Evolutionary conservation across 2,113 vertebrate species (phyloP).

Genomic region (Pseudorasbora parva): DNA sequence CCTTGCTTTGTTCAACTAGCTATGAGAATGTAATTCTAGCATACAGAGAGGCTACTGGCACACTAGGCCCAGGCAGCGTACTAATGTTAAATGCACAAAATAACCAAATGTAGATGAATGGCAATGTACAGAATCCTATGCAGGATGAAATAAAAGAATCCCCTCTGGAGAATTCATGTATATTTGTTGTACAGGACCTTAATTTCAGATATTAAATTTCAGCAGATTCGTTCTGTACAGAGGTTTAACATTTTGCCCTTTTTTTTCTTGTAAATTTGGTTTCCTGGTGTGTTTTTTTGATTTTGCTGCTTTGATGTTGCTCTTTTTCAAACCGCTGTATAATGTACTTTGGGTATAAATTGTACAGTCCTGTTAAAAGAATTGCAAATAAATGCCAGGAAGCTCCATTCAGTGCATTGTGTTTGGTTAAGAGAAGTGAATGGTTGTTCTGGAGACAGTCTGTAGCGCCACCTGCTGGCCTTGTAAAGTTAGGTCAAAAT

Average conservation of each 20-base stretch:
- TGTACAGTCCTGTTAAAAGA: constrained; percentile 83
- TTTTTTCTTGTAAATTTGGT: constrained; percentile 81
- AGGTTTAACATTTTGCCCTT: constrained; percentile 82
- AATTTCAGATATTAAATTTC: constrained; percentile 89
- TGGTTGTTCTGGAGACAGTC: neutral
- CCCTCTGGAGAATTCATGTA: constrained; percentile 87
- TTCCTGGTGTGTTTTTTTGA: constrained; percentile 84
- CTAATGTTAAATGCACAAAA: constrained; percentile 83
- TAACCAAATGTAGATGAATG: constrained; percentile 92
- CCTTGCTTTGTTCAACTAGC: constrained; percentile 72
- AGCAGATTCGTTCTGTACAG: constrained; percentile 90
- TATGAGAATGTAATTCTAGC: constrained; percentile 77
- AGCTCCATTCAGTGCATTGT: constrained; percentile 19
- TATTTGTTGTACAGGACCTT: constrained; percentile 94
- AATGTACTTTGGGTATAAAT: constrained; percentile 88
- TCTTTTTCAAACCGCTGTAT: constrained; percentile 87
- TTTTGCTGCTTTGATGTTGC: constrained; percentile 92
- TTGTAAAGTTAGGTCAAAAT: neutral
- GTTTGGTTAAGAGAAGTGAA: neutral
- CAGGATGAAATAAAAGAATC: constrained; percentile 88
- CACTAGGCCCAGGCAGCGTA: constrained; percentile 79
- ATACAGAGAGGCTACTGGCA: constrained; percentile 72
- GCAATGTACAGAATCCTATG: constrained; percentile 90
- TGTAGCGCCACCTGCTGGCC: neutral
- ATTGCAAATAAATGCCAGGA: constrained; percentile 74